phyloP scores from a whole-genome alignment of 2,888 invertebrate species.

The Eretmocerus hayati region DNA sequence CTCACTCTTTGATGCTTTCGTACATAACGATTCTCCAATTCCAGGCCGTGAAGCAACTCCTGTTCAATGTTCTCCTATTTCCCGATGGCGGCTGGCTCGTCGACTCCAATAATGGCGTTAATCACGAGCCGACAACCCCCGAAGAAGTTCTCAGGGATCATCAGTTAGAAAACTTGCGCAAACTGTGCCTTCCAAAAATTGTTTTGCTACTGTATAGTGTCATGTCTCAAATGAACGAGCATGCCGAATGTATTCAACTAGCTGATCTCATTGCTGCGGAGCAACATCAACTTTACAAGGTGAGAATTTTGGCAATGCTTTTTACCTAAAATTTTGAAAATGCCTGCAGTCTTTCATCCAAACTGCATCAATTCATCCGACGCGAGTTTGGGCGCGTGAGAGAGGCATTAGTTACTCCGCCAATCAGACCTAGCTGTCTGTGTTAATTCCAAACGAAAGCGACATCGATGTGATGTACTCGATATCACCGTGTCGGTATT shows the following conservation, averaged over 20 bases:
- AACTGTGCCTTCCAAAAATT: conserved; percentile 78
- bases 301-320: conserved; percentile 5
- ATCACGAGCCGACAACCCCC: conserved; percentile 47
- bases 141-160: conserved; percentile 55
- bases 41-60: conserved; percentile 65
- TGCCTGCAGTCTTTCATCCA: too few species aligned
- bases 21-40: too few species aligned
- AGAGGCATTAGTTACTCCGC: too few species aligned
- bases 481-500: too few species aligned
- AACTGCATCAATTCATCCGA: too few species aligned
- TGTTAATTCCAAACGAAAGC: too few species aligned
- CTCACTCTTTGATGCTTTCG: too few species aligned
- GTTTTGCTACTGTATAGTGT: conserved; percentile 72
- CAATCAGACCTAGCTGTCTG: too few species aligned
- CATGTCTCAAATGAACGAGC: conserved; percentile 66
- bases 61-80: conserved; percentile 82
- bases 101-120: conserved; percentile 57
- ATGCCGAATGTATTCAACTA: conserved; percentile 69
- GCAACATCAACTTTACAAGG: conserved; percentile 68
- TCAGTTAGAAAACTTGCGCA: conserved; percentile 69
- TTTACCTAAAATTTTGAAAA: conserved; percentile 9
- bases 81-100: conserved; percentile 87
- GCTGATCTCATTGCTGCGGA: conserved; percentile 76
- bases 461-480: too few species aligned
- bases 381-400: too few species aligned